phyloP scores from a whole-genome alignment of 53 echinoderm and acorn worm genomes.

The Patiria pectinifera region DNA sequence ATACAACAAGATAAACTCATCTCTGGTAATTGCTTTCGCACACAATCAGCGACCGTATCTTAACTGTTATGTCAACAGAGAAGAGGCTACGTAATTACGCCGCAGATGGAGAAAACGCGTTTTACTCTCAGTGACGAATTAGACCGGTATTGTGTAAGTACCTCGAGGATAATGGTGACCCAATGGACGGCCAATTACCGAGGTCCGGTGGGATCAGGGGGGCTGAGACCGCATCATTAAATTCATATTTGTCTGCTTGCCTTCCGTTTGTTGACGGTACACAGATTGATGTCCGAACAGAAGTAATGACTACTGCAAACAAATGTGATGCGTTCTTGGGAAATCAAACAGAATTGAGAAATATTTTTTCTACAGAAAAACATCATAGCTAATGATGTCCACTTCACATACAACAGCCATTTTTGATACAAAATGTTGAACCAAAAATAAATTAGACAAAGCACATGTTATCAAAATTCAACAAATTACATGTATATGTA shows the following conservation, averaged over 20 bases:
- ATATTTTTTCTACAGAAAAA: no score
- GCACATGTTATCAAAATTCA: no score
- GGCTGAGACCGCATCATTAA: not conserved
- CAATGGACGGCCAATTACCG: not conserved
- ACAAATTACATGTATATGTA: no score
- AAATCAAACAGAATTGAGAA: no score
- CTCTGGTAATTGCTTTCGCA: not conserved
- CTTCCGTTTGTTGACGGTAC: not conserved
- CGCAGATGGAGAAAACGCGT: not conserved
- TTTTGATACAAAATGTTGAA: no score
- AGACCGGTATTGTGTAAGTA: no score
- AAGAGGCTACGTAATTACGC: not conserved
- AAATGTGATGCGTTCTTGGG: no score
- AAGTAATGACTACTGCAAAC: not conserved
- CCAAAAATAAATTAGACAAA: no score
- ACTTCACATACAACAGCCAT: no score
- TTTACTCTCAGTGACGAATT: not conserved
- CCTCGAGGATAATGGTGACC: not conserved
- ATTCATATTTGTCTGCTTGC: not conserved
- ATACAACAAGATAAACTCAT: not conserved
- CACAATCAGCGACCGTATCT: not conserved
- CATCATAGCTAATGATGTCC: no score
- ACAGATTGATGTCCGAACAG: not conserved
- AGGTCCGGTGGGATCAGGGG: not conserved
- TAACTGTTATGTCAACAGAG: not conserved